Base-by-base conservation (phyloP, 23 tunicate species). In the Trididemnum miniatum region DNA sequence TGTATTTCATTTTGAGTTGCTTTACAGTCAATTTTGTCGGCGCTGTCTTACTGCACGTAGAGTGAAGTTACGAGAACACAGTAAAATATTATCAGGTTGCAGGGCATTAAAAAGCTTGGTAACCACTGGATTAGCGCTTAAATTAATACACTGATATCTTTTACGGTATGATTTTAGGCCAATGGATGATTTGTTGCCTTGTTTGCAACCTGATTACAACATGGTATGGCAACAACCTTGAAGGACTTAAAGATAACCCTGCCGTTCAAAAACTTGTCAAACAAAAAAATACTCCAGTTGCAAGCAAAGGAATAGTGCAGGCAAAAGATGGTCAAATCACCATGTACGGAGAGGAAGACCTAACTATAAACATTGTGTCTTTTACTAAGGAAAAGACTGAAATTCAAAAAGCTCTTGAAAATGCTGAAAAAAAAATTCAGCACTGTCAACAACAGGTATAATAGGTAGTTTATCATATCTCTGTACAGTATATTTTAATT, bases 361-460 rank as follows among this genome's bases (percentile, higher is more conserved):
- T 85, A 37, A 88, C 92, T 0, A 82, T 82, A 33, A 88, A 88
- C 71, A 88, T 88, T 52, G 92, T 88, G 20, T 81, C 87, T 1
- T 82, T 34, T 22, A 49, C 81, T n/a, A 88, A 82, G 77, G 92
- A 88, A 69, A 88, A 88, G 51, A 44, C 37, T 35, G 92, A 88
- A 75, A 88, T 82, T 12, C 38, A 88, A 67, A 82, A 82, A 35
- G 83, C 86, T 4, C 44, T 88, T 29, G 71, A 76, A 20, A 71
- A 72, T 5, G 92, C 87, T 0, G 87, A 88, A 37, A 83, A 88
- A 35, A 82, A 88, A 65, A 88, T 82, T 28, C 36, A 63, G 28
- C 59, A 50, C 18, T 88, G 87, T 40, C 82, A 88, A 25, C 65
- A 82, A 35, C 92, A 88, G 87, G 92, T 88, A 67, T 3, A 31